A percentile compares a stretch with the other conserved stretches of the same genome.
Evolutionary conservation across 2,888 invertebrate genomes (phyloP).

Genomic region (Euclidia mi): DNA sequence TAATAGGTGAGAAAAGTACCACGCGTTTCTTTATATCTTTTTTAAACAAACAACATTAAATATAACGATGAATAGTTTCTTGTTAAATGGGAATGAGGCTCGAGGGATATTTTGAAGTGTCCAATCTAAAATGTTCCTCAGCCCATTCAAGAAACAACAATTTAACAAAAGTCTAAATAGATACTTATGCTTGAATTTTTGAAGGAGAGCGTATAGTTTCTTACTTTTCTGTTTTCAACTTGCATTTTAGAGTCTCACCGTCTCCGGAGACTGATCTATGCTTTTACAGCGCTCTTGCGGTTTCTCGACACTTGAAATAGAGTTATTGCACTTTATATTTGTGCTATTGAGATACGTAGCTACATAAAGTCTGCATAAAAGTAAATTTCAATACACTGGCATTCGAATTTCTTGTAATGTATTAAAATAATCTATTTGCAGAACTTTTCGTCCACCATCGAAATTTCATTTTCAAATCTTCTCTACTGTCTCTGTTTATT

Average conservation of each 20-base stretch:
- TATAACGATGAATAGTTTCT: constrained; percentile 64
- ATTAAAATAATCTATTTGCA: constrained; percentile 74
- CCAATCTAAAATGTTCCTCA: constrained; percentile 80
- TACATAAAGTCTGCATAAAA: constrained; percentile 60
- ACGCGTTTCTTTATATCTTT: constrained; percentile 66
- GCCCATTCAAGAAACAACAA: constrained; percentile 74
- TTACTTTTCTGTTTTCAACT: constrained; percentile 73
- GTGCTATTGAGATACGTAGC: constrained; percentile 69
- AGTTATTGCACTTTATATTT: constrained; percentile 77
- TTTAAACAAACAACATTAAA: constrained; percentile 56
- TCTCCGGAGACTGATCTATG: constrained; percentile 72
- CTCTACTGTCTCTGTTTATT: constrained; percentile 59
- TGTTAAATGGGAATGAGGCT: constrained; percentile 68
- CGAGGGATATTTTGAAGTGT: constrained; percentile 76
- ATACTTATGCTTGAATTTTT: constrained; percentile 78
- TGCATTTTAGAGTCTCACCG: constrained; percentile 75
- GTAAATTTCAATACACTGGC: constrained; percentile 63
- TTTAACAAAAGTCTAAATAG: constrained; percentile 81
- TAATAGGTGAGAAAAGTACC: constrained; percentile 95
- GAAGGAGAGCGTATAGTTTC: constrained; percentile 74
- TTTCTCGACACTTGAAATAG: constrained; percentile 76
- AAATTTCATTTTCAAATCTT: constrained; percentile 50
- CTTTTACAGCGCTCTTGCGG: constrained; percentile 71
- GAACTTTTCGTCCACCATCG: constrained; percentile 55
- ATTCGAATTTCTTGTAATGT: constrained; percentile 83